These are phyloP conservation scores for Lepus americanus DNA, from an alignment of 2,113 vertebrate species.

Conservation along the genomic window DNA sequence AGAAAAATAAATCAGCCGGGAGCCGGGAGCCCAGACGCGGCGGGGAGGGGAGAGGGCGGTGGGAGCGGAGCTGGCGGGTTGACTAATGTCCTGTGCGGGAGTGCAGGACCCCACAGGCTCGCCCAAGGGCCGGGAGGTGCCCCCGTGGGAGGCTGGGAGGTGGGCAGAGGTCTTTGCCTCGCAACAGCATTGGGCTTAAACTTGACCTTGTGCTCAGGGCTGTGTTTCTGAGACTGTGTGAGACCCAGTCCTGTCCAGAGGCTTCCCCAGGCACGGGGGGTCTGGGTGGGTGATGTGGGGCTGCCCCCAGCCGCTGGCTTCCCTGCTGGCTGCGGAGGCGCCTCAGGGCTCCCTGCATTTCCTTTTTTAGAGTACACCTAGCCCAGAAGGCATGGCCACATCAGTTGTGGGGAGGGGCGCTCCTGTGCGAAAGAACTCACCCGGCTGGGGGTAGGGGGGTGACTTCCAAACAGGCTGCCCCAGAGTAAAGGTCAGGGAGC, in stretches of 20 bases:
- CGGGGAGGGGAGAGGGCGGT: constrained; percentile 65
- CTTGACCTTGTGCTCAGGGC: not conserved
- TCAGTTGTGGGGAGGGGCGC: not conserved
- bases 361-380: constrained; percentile 11
- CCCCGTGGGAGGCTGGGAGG: not conserved
- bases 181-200: not conserved
- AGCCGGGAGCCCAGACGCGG: constrained; percentile 78
- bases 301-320: not conserved
- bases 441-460: not conserved
- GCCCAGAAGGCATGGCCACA: constrained; percentile 14
- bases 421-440: not conserved
- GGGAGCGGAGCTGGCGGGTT: constrained; percentile 73
- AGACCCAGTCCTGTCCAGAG: not conserved
- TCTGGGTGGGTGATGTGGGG: constrained; percentile 34
- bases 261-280: constrained; percentile 35
- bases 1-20: constrained; percentile 79
- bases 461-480: not conserved
- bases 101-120: not conserved
- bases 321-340: constrained; percentile 51
- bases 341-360: constrained; percentile 65
- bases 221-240: not conserved
- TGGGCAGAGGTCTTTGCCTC: not conserved
- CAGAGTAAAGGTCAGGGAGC: not conserved
- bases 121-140: not conserved
- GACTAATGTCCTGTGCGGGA: constrained; percentile 81